These are phyloP conservation scores for Athalia cordata DNA, from an alignment of 2,888 invertebrate genomes.

Conservation along the genomic window DNA sequence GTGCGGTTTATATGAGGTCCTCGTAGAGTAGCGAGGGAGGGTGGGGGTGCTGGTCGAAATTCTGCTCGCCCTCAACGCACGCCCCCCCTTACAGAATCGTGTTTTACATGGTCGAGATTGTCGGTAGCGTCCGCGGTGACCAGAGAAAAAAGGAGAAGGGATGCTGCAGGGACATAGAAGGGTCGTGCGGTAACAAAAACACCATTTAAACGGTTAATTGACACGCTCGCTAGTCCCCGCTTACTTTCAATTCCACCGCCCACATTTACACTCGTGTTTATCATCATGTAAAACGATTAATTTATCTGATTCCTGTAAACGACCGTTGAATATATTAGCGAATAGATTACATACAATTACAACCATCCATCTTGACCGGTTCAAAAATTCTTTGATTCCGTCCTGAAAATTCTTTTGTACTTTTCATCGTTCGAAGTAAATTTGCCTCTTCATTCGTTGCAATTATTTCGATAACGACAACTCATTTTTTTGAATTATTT, in stretches of 20 bases:
- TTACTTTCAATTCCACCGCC: neutral
- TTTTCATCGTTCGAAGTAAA: too few species aligned
- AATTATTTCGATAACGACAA: too few species aligned
- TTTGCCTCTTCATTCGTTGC: too few species aligned
- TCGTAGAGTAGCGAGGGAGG: neutral
- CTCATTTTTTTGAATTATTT: too few species aligned
- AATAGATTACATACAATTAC: too few species aligned
- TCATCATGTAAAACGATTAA: neutral
- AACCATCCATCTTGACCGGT: too few species aligned
- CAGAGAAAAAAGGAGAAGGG: neutral
- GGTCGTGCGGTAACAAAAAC: constrained; percentile 15
- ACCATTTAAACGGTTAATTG: constrained; percentile 31
- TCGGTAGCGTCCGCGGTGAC: constrained; percentile 5
- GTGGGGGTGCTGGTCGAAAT: neutral
- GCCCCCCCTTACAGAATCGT: constrained; percentile 22
- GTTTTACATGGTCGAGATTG: constrained; percentile 40
- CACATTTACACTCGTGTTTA: neutral
- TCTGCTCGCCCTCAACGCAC: constrained; percentile 24
- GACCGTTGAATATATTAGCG: too few species aligned
- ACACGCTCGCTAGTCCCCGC: constrained; percentile 5
- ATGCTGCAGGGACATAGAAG: neutral
- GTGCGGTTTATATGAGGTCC: constrained; percentile 19
- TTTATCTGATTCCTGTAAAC: neutral
- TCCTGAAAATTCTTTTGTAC: too few species aligned
- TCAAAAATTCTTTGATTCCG: too few species aligned